Percentiles rank a stretch among this genome's conserved stretches.
Conservation (phyloP, 2,888 invertebrate species). For the Thelaira solivaga region DNA sequence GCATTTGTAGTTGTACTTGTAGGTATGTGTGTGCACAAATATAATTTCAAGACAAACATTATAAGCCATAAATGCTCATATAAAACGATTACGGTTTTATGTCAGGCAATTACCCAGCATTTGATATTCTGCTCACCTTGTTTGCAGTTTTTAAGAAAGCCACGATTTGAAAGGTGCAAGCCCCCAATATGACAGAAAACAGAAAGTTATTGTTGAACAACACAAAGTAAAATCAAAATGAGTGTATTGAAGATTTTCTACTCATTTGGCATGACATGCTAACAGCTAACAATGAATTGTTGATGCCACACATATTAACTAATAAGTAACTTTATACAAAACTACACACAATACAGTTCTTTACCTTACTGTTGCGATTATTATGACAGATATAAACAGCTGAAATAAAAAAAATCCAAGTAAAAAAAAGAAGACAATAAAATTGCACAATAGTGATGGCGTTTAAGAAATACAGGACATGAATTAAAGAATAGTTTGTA, state of each 20-base stretch:
- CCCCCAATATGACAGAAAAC: constrained; percentile 3
- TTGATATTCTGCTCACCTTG: constrained; percentile 41
- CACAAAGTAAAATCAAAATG: not conserved
- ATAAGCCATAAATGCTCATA: constrained; percentile 37
- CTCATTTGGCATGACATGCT: no score
- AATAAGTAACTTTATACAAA: not conserved
- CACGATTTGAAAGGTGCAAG: constrained; percentile 7
- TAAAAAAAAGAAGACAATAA: no score
- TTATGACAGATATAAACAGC: constrained; percentile 5
- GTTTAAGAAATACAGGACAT: no score
- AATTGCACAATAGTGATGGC: no score
- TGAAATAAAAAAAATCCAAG: not conserved
- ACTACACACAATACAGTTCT: not conserved
- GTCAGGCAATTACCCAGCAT: constrained; percentile 36
- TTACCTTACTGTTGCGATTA: not conserved
- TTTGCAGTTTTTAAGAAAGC: constrained; percentile 2
- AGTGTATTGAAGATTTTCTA: not conserved
- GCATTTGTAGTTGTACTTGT: no score
- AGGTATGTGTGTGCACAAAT: no score
- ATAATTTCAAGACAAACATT: constrained; percentile 22
- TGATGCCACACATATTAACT: not conserved
- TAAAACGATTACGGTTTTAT: constrained; percentile 45
- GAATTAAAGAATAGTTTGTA: no score
- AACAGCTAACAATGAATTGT: no score
- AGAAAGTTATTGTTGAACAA: constrained; percentile 2